Conservation (phyloP, 2,113 vertebrate genomes). For the Papio anubis region DNA sequence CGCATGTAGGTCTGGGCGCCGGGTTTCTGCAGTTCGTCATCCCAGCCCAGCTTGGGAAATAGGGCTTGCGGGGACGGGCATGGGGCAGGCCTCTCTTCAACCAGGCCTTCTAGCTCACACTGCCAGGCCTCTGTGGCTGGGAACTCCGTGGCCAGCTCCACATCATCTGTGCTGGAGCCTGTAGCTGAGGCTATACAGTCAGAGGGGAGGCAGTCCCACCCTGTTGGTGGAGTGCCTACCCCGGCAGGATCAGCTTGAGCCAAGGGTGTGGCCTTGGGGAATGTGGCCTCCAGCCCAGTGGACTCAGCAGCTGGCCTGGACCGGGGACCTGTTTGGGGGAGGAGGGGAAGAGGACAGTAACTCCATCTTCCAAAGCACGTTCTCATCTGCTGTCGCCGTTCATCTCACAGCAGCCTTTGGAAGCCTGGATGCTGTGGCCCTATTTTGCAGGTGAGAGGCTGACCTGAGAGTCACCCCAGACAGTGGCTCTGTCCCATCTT, state of each 20-base stretch:
- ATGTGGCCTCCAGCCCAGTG: slow-evolving; percentile 46
- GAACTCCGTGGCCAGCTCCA: slow-evolving; percentile 12
- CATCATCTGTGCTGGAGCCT: background rate
- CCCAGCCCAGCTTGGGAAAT: slow-evolving; percentile 69
- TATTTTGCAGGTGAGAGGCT: background rate
- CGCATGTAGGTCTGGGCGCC: slow-evolving; percentile 91
- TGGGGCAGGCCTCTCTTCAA: background rate
- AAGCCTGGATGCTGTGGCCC: background rate
- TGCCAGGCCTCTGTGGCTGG: background rate
- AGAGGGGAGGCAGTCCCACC: background rate
- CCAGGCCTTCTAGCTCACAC: background rate
- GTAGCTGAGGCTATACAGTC: background rate
- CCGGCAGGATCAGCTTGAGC: background rate
- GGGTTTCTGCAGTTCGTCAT: slow-evolving; percentile 77
- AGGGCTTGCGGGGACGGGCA: slow-evolving; percentile 11
- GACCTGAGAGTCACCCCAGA: background rate
- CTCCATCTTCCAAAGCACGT: slow-evolving; percentile 15
- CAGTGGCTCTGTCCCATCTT: background rate
- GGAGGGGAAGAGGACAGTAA: background rate
- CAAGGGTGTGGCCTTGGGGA: slow-evolving; percentile 56
- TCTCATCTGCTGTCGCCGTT: background rate
- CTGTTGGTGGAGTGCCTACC: background rate
- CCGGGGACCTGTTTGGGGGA: slow-evolving; percentile 14
- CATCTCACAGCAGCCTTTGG: background rate
- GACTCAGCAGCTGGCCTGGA: slow-evolving; percentile 60